Conservation (phyloP, 2,888 invertebrate genomes). For the Yponomeuta plumbellus region DNA sequence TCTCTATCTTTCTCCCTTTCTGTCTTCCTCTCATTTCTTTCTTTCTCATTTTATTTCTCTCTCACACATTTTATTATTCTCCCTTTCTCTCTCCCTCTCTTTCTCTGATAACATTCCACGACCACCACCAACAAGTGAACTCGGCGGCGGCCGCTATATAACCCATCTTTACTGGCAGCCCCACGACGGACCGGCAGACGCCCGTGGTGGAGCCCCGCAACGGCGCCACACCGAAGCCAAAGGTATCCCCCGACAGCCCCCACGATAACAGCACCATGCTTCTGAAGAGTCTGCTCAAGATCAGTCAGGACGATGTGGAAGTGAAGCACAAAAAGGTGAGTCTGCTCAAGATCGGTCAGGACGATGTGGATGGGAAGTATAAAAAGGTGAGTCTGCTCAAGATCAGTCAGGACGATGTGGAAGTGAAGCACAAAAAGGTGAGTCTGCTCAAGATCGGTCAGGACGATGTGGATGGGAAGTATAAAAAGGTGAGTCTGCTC, state of each 20-base stretch:
- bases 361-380: too few species aligned
- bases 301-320: constrained; percentile 50
- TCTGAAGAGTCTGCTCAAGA: constrained; percentile 59
- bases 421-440: constrained; percentile 49
- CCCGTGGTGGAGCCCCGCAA: constrained; percentile 34
- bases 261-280: constrained; percentile 60
- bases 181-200: constrained; percentile 47
- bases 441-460: not conserved
- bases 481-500: constrained; percentile 55
- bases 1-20: too few species aligned
- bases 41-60: too few species aligned
- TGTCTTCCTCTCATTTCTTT: too few species aligned
- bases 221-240: constrained; percentile 16
- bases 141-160: too few species aligned
- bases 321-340: constrained; percentile 48
- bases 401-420: constrained; percentile 52
- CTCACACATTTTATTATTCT: too few species aligned
- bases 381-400: constrained; percentile 61
- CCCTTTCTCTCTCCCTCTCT: too few species aligned
- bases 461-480: too few species aligned
- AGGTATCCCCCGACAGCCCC: not conserved
- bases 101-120: too few species aligned
- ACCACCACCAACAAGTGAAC: too few species aligned
- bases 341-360: not conserved
- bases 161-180: too few species aligned